Evolutionary conservation across 37 sponge, comb jelly and placozoan genomes (phyloP).

Genomic region (Mnemiopsis leidyi): DNA sequence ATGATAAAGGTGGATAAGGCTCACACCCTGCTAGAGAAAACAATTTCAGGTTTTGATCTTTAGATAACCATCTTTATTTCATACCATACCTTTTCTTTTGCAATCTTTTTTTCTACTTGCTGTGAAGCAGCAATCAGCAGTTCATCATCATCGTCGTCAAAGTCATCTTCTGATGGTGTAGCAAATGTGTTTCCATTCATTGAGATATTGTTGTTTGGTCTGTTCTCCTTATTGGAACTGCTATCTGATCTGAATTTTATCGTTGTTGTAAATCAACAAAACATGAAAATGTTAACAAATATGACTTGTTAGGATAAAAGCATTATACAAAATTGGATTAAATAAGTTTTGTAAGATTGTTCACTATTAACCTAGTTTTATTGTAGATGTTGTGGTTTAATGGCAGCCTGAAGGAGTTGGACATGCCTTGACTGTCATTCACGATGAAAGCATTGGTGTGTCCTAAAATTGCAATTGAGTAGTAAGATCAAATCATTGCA

Average conservation of each 20-base stretch:
- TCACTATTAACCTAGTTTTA: neutral
- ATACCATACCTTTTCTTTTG: slow-evolving; percentile 3
- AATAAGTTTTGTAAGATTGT: neutral
- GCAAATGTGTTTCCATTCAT: slow-evolving; percentile 1
- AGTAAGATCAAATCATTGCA: too few relatives aligned
- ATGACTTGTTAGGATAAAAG: neutral
- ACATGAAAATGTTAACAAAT: neutral
- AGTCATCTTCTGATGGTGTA: slow-evolving; percentile 54
- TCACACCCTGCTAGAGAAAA: neutral
- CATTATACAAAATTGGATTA: neutral
- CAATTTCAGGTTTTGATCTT: too few relatives aligned
- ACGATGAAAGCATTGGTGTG: too few relatives aligned
- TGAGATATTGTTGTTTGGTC: neutral
- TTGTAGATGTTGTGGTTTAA: slow-evolving; percentile 12
- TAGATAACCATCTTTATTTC: too few relatives aligned
- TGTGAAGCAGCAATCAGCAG: slow-evolving; percentile 38
- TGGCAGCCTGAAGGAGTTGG: slow-evolving; percentile 9
- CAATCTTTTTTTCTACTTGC: slow-evolving; percentile 7
- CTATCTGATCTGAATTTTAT: neutral
- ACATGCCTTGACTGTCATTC: too few relatives aligned
- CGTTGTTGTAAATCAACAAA: neutral
- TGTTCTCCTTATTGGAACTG: neutral
- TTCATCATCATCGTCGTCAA: slow-evolving; percentile 59
- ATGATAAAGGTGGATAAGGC: neutral
- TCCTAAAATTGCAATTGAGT: too few relatives aligned